Conservation (phyloP, 2,888 invertebrate genomes). For the Melinaea menophilus region DNA sequence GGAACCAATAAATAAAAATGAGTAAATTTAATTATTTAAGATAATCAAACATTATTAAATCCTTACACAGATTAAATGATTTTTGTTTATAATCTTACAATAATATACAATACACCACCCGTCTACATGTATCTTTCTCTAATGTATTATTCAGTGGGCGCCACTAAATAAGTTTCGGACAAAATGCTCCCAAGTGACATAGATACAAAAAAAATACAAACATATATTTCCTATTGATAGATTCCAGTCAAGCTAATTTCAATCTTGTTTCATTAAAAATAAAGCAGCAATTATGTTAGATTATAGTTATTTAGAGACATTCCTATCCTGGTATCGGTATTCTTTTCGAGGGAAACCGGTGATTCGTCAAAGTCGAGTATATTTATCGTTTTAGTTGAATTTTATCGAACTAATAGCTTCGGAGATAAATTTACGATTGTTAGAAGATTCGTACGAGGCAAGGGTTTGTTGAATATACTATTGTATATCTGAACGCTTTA, state of each 20-base stretch:
- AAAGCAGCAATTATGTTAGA: constrained; percentile 9
- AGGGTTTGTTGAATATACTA: constrained; percentile 49
- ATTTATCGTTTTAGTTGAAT: constrained; percentile 77
- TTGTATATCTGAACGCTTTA: constrained; percentile 1
- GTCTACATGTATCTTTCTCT: constrained; percentile 44
- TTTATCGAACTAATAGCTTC: constrained; percentile 76
- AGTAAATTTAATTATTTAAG: background rate
- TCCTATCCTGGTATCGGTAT: constrained; percentile 44
- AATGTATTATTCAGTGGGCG: constrained; percentile 52
- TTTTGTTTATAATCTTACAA: background rate
- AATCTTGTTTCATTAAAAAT: constrained; percentile 17
- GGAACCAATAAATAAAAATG: too few relatives aligned
- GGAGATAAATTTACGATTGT: constrained; percentile 76
- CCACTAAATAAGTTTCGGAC: constrained; percentile 75
- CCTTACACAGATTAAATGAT: background rate
- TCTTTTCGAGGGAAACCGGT: constrained; percentile 71
- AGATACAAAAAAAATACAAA: constrained; percentile 62
- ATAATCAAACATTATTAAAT: background rate
- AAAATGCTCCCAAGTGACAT: constrained; percentile 70
- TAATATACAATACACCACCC: constrained; percentile 10
- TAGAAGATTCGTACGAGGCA: constrained; percentile 57
- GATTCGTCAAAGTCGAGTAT: constrained; percentile 72
- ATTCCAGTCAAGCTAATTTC: background rate
- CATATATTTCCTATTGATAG: constrained; percentile 20
- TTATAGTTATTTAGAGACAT: constrained; percentile 22